Evolutionary conservation across 2,888 invertebrate species (phyloP), one percentile per base, ranked within the genome.

Genomic region (Gymnosoma rotundatum): DNA sequence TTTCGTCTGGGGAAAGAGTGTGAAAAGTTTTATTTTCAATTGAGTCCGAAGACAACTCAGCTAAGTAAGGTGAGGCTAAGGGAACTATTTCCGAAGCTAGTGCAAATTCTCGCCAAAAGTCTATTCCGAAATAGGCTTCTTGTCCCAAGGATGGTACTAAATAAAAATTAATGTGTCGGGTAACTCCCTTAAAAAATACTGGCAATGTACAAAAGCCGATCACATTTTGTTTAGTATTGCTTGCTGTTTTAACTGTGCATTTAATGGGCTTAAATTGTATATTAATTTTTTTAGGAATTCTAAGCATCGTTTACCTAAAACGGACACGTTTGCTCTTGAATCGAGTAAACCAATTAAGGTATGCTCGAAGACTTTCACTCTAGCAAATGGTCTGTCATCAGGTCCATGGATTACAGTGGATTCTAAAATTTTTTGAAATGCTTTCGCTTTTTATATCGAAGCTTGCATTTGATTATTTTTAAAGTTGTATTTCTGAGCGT

Each of bases 351-450:
- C 70, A 10, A 25, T 14, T 7, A 58, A 25, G 1, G 21, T 16
- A 6, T 61, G 20, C 21, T 50, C 16, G 6, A 38, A 50, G 8
- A 52, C 25, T 14, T 16, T 32, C 4, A 73, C 20, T 61, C 36
- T 61, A 1, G 21, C 61, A 54, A 52, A 73, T 5, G 73, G 73
- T 21, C 73, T 32, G 8, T 52, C 36, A 50, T 73, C 73, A 6
- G 36, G 8, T 7, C 7, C 42, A 3, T 83, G 85, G n/a, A 79
- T 54, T 25, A 61, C 12, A 20, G 38, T 61, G 8, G 61, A 42
- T 38, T 61, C 48, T 6, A 48, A n/a, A n/a, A 9, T 14, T 36
- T 54, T 54, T 7, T 20, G 36, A 10, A 36, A 56, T 45, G 16
- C 12, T 21, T 58, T 38, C 60, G 70, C 50, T 52, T 54, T 42